Conservation (phyloP, 2,888 invertebrate species). For the Ethmia dodecea region DNA sequence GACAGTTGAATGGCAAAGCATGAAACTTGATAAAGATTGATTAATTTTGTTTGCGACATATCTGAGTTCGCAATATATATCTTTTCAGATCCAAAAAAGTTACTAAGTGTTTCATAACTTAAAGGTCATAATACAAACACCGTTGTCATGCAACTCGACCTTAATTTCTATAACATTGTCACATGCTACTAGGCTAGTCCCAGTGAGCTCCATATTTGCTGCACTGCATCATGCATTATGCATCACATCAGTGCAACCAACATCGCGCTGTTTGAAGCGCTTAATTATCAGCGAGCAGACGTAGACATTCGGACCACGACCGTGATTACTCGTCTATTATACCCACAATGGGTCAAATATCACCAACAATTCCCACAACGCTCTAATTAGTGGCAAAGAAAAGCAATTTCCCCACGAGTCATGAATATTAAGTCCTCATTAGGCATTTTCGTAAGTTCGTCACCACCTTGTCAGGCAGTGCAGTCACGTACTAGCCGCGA, state of each 20-base stretch:
- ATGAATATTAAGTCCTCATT: conserved; percentile 60
- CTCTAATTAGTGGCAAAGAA: conserved; percentile 44
- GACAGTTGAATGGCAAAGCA: no score
- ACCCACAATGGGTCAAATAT: conserved; percentile 28
- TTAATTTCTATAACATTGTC: neutral
- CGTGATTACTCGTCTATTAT: conserved; percentile 27
- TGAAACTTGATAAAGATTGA: no score
- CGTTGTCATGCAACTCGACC: neutral
- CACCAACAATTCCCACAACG: conserved; percentile 29
- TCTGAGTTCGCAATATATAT: no score
- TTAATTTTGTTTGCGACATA: no score
- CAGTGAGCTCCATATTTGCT: conserved; percentile 30
- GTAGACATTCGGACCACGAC: conserved; percentile 15
- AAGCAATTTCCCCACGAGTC: conserved; percentile 49
- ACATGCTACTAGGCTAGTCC: conserved; percentile 27
- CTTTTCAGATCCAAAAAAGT: no score
- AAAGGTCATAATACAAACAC: no score
- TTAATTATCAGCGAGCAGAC: conserved; percentile 29
- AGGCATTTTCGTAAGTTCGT: conserved; percentile 48
- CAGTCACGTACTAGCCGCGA: conserved; percentile 47
- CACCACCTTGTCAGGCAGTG: conserved; percentile 31
- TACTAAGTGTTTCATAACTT: no score
- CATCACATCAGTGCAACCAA: conserved; percentile 27
- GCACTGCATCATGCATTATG: conserved; percentile 43
- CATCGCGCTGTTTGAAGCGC: conserved; percentile 17